Percentiles rank a stretch among this genome's conserved stretches.
phyloP scores from a whole-genome alignment of 2,113 vertebrate species.

The Strix aluco region DNA sequence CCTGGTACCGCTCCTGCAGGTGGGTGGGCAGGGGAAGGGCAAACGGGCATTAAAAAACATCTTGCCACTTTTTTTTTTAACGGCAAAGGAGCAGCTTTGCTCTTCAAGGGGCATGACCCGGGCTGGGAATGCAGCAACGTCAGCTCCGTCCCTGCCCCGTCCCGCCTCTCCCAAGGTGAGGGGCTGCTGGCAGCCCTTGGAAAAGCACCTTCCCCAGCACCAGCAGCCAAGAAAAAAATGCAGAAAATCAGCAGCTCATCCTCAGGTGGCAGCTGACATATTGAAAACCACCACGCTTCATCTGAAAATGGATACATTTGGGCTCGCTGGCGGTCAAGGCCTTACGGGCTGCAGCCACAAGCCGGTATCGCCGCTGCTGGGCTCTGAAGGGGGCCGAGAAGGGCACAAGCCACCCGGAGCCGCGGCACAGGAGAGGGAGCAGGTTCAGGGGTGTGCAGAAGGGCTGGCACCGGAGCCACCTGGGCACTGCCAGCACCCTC shows the following conservation, averaged over 20 bases:
- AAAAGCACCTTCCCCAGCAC: neutral
- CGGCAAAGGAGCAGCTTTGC: accelerated
- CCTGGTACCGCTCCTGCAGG: neutral
- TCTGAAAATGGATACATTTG: neutral
- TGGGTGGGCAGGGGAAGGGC: neutral
- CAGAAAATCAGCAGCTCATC: neutral
- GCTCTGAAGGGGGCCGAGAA: neutral
- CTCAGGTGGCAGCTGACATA: accelerated
- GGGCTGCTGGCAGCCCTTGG: neutral
- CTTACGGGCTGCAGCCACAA: accelerated
- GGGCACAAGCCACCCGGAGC: accelerated
- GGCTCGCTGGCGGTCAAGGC: accelerated
- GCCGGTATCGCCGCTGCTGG: accelerated
- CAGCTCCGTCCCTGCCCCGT: neutral
- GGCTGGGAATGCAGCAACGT: neutral
- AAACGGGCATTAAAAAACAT: accelerated
- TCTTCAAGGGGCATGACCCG: accelerated
- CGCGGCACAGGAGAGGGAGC: accelerated
- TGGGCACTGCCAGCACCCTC: too few species aligned
- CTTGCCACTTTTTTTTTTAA: too few species aligned
- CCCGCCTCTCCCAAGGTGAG: too few species aligned
- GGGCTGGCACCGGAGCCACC: neutral
- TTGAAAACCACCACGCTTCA: accelerated
- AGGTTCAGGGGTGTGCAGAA: accelerated
- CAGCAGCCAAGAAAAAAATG: neutral